A percentile compares a stretch with the other conserved stretches of the same genome.
Conservation (phyloP, 2,888 invertebrate genomes). For the Dryocosmus kuriphilus region DNA sequence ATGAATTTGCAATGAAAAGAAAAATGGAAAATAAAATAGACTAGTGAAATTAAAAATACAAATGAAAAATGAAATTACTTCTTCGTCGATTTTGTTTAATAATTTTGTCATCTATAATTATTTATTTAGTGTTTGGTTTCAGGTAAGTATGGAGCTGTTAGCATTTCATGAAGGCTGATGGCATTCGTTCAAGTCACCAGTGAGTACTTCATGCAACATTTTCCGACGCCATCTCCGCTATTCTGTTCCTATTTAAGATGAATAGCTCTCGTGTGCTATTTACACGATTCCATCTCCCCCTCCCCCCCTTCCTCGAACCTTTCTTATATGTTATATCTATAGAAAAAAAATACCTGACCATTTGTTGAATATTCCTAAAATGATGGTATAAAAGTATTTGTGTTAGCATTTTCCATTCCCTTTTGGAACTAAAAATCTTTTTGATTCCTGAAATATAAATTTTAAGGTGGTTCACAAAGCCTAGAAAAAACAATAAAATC, state of each 20-base stretch:
- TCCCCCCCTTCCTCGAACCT: no score
- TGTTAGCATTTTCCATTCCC: neutral
- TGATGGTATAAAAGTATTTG: neutral
- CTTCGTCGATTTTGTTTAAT: neutral
- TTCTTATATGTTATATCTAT: neutral
- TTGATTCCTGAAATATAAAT: neutral
- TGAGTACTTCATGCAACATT: slow-evolving; percentile 40
- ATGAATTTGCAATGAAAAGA: no score
- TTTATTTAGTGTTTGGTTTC: slow-evolving; percentile 58
- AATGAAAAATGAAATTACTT: no score
- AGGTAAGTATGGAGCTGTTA: slow-evolving; percentile 57
- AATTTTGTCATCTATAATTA: slow-evolving; percentile 18
- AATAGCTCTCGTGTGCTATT: neutral
- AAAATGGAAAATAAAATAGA: no score
- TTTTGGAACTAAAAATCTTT: no score
- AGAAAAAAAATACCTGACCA: neutral
- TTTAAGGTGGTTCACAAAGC: no score
- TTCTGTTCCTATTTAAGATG: slow-evolving; percentile 7
- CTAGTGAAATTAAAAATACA: no score
- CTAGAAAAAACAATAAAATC: no score
- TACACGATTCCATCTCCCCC: neutral
- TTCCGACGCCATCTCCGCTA: slow-evolving; percentile 34
- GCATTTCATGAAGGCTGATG: slow-evolving; percentile 11
- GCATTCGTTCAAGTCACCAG: slow-evolving; percentile 16
- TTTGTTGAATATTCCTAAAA: neutral